Evolutionary conservation across 23 tunicate species (phyloP).

Genomic region (Clavelina lepadiformis): DNA sequence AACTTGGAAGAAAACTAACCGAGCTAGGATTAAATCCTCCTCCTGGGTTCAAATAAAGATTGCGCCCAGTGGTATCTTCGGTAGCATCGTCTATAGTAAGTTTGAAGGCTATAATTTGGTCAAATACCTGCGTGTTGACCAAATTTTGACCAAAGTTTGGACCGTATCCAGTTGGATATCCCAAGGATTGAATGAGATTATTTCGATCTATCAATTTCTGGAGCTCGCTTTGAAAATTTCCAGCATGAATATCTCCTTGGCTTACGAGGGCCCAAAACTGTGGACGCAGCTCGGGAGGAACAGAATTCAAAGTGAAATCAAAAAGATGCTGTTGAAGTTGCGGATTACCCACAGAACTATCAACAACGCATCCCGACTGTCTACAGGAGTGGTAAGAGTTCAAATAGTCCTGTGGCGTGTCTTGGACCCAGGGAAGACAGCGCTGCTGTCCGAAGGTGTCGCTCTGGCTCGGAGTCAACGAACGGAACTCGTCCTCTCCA

Average conservation of each 20-base stretch:
- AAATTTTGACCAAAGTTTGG: neutral
- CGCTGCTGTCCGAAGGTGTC: constrained; percentile 6
- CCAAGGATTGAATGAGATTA: neutral
- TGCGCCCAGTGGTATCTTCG: neutral
- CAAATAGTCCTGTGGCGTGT: constrained; percentile 26
- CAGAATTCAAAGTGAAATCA: neutral
- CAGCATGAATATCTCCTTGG: constrained; percentile 18
- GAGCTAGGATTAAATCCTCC: too few relatives aligned
- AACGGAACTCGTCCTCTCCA: neutral
- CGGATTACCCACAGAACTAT: constrained; percentile 3
- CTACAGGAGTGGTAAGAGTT: constrained; percentile 38
- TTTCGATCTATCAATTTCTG: too few relatives aligned
- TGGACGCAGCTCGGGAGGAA: constrained; percentile 15
- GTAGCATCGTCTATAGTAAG: neutral
- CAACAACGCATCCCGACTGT: constrained; percentile 44
- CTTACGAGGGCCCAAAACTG: constrained; percentile 32
- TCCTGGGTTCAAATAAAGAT: neutral
- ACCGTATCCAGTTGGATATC: neutral
- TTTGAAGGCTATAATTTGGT: too few relatives aligned
- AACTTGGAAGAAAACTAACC: too few relatives aligned
- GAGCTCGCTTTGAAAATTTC: constrained; percentile 26
- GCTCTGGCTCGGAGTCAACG: neutral
- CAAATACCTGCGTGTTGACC: neutral
- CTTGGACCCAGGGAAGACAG: constrained; percentile 4
- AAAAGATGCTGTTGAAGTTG: constrained; percentile 11